Conservation (phyloP, 2,888 invertebrate species). For the Stictocephala bisonia region DNA sequence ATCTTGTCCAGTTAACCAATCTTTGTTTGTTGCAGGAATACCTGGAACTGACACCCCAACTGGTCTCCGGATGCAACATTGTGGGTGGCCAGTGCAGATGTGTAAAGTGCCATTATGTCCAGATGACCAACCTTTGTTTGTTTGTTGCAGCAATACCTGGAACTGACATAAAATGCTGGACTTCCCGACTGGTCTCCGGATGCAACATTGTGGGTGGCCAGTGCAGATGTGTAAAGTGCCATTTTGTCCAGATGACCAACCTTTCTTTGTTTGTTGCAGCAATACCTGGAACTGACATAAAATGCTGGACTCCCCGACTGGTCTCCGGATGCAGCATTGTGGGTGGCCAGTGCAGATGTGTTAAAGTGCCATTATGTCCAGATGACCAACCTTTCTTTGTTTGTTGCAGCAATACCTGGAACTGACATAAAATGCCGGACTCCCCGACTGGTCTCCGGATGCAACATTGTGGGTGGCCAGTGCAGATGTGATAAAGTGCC, state of each 20-base stretch:
- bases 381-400: slow-evolving; percentile 53
- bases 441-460: slow-evolving; percentile 52
- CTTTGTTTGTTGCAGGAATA: slow-evolving; percentile 28
- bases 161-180: slow-evolving; percentile 17
- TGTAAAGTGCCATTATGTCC: slow-evolving; percentile 61
- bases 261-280: slow-evolving; percentile 10
- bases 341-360: slow-evolving; percentile 57
- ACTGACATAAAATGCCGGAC: slow-evolving; percentile 21
- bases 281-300: slow-evolving; percentile 35
- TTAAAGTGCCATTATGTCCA: slow-evolving; percentile 61
- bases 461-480: slow-evolving; percentile 58
- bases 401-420: slow-evolving; percentile 41
- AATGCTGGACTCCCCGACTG: slow-evolving; percentile 13
- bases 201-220: slow-evolving; percentile 59
- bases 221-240: slow-evolving; percentile 60
- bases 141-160: slow-evolving; percentile 42
- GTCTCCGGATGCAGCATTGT: slow-evolving; percentile 59
- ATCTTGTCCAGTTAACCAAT: slow-evolving; percentile 60
- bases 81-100: slow-evolving; percentile 58
- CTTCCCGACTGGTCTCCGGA: slow-evolving; percentile 49
- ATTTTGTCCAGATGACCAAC: slow-evolving; percentile 60
- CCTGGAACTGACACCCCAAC: slow-evolving; percentile 30
- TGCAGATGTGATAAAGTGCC: slow-evolving; percentile 60
- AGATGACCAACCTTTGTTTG: slow-evolving; percentile 52
- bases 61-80: slow-evolving; percentile 58